Evolutionary conservation across 2,888 invertebrate species (phyloP).

Genomic region (Metellina segmentata): DNA sequence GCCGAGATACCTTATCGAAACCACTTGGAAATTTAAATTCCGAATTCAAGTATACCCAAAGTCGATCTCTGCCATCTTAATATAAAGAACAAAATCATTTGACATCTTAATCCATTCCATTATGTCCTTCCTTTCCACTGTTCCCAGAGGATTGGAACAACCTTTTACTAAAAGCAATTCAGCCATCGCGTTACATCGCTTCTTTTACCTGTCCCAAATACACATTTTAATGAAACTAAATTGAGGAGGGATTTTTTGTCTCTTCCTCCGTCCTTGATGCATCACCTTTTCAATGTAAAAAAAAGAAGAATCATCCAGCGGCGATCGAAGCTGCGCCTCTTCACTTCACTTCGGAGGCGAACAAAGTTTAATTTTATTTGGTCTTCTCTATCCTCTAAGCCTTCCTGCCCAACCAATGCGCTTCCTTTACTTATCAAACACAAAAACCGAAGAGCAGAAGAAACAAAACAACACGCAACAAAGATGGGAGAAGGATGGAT

Average conservation of each 20-base stretch:
- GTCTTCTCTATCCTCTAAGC: background rate
- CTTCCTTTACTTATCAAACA: slow-evolving; percentile 37
- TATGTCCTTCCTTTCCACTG: too few species aligned
- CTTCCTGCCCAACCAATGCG: background rate
- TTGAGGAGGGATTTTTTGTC: background rate
- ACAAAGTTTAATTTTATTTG: slow-evolving; percentile 21
- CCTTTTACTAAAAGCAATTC: too few species aligned
- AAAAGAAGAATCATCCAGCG: background rate
- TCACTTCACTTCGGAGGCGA: background rate
- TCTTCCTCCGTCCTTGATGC: background rate
- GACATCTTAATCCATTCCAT: too few species aligned
- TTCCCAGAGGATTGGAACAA: too few species aligned
- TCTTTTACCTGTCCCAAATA: too few species aligned
- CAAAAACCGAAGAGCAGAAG: background rate
- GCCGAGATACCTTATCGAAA: too few species aligned
- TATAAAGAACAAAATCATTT: too few species aligned
- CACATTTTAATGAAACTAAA: too few species aligned
- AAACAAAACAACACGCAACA: background rate
- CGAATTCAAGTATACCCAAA: too few species aligned
- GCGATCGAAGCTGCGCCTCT: background rate
- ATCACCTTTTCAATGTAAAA: background rate
- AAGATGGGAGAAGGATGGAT: background rate
- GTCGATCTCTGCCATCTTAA: too few species aligned
- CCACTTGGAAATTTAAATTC: too few species aligned
- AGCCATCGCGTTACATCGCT: too few species aligned